Base-by-base conservation (phyloP, 2,113 vertebrate genomes). In the Mugil cephalus region DNA sequence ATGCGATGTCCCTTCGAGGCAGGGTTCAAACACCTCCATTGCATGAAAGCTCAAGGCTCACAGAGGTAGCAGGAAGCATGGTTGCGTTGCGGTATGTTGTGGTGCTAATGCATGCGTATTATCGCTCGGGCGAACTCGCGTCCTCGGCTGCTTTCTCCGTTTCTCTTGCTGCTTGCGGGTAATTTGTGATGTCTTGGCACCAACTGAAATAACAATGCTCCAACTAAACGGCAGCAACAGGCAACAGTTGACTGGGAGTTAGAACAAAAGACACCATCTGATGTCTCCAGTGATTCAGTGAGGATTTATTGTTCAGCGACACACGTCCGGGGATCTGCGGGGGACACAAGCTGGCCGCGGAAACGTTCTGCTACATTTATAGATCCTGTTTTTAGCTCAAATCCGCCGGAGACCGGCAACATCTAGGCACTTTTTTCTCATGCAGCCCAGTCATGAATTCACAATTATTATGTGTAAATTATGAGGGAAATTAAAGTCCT, bases 1-100 rank as follows among this genome's bases (percentile, higher is more conserved):
- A 50, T 53, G 78, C 64, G 36, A 75, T 10, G 9, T 21, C 46
- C 77, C 74, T 53, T 75, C 39, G 63, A 80, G 80, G 80, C 75
- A 75, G 43, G 34, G 50, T 76, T 86, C 55, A 86, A 68, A 80
- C 50, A 51, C 21, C 48, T 51, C 13, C 45, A 46, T 76, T 53
- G 69, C 30, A 48, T 64, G 19, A 52, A 11, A 18, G 48, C 46
- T 64, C 30, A 11, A 30, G 35, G 17, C 50, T 30, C 46, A 48
- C 19, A n/a, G 24, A 35, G 30, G 18, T 1, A 36, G 61, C 51
- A 24, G 13, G 50, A 64, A 45, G 18, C 64, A 36, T 12, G 38
- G 46, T 53, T 50, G 36, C 55, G 48, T 19, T 51, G 18, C 36
- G 43, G 38, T 51, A n/a, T 56, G 48, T 34, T 54, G 54, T 8